Base-by-base conservation (phyloP, 2,888 invertebrate genomes). In the Ennomos fuscantarius region DNA sequence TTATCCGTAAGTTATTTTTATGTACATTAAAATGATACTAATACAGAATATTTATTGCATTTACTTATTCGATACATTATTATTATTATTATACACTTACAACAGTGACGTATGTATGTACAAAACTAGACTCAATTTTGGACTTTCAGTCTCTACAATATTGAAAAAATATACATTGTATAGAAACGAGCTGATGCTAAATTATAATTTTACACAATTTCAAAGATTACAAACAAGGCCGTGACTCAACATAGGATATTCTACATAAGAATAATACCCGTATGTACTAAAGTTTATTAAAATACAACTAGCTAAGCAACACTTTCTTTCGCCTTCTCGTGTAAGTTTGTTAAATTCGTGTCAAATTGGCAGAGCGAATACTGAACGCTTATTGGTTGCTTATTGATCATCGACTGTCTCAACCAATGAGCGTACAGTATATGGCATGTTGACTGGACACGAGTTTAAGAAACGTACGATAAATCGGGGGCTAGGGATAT, bases 51-150 rank as follows among this genome's bases (percentile, higher is more conserved):
- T 79, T 87, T 89, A 91, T 89, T 90, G 90, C 89, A 81, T 87
- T 87, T 84, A 85, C 85, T 87, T 90, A 89, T 81, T 84, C 76
- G 73, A 24, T 24, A 24, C 24, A 24, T 82, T 85, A 88, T 81
- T 70, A 82, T 86, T 89, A 88, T 78, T 87, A 84, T 87, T 78
- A 78, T 81, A 81, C 89, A 88, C 81, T 90, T 91, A 89, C 88
- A 91, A 90, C 88, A 86, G 87, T 85, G 88, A 87, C 76, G 74
- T 87, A 86, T 90, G 84, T 92, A 92, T 92, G 83, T 92, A 92
- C 91, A 92, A 90, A 89, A 90, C 86, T 89, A 91, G 89, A 90
- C 89, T 91, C 89, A 87, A 89, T 87, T 89, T 87, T 87, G 89
- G 90, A 91, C 90, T 91, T 90, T 90, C 90, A 91, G 90, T 91